Evolutionary conservation across 2,888 invertebrate species (phyloP), one percentile per base, ranked within the genome.

Genomic region (Ectemnius lituratus): DNA sequence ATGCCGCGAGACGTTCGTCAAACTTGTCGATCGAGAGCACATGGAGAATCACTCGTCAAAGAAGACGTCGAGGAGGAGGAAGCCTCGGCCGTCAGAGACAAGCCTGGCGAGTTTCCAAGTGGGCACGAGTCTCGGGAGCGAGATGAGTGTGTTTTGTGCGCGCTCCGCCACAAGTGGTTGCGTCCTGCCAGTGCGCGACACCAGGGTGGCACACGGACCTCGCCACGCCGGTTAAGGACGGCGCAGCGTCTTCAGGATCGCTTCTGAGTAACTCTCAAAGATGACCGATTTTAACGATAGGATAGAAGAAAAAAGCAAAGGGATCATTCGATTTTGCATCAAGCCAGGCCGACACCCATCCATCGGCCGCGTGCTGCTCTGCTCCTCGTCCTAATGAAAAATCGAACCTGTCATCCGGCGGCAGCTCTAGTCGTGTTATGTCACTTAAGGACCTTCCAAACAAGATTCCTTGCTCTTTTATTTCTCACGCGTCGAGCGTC

Each of bases 131-230:
- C 61, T 60, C 66, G 57, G 56, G 37, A 37, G 37, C 59, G 37
- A 37, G 37, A 37, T 71, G 62, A 72, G 28, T 60, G 11, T 37
- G 61, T 67, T 45, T 47, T 46, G 70, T 70, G 62, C 66, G 60
- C 68, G 71, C 58, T 60, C 87, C 77, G 86, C 89, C 86, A 89
- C 89, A 89, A 88, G 89, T 89, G 90, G 90, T 90, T 89, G 88
- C 85, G 87, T 76, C 84, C 85, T 83, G 76, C 76, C 80, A 62
- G 62, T 60, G 66, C 65, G 37, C 49, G 62, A 59, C 65, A 61
- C 68, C 67, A 62, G 63, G 52, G 28, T 6, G 28, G 23, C n/a
- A 11, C 28, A 20, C 27, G 20, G 13, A 6, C 13, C 27, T 23
- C 23, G 23, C 23, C 23, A 5, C 37, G 37, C 37, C 37, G 37